Conservation (phyloP, 2,113 vertebrate species). For the Conger conger region DNA sequence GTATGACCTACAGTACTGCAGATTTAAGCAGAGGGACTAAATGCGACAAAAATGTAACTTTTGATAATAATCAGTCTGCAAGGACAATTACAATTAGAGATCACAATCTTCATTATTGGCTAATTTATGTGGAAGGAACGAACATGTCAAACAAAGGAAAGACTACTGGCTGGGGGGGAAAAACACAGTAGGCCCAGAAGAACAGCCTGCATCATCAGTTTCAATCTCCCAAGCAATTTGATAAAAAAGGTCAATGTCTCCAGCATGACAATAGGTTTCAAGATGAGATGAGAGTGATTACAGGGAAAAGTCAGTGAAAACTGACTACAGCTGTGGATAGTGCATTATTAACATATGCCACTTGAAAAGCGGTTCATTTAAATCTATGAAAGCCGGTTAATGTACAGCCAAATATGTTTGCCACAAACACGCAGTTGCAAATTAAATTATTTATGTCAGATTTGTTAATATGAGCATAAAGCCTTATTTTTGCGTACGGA, state of each 20-base stretch:
- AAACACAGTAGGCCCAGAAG: too few species aligned
- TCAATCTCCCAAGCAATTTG: too few species aligned
- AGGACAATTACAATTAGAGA: neutral
- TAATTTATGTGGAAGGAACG: neutral
- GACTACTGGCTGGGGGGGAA: too few species aligned
- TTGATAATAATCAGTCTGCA: too few species aligned
- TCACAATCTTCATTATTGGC: neutral
- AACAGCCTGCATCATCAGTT: too few species aligned
- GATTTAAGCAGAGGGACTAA: too few species aligned
- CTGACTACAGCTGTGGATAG: neutral
- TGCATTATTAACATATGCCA: neutral
- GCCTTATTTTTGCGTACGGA: neutral
- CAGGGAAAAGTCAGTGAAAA: neutral
- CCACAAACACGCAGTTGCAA: neutral
- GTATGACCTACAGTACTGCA: too few species aligned
- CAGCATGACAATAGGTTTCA: too few species aligned
- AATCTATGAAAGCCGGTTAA: neutral
- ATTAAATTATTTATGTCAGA: neutral
- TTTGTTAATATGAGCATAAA: neutral
- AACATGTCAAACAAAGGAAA: too few species aligned
- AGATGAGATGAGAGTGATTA: too few species aligned
- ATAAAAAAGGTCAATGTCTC: too few species aligned
- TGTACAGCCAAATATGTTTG: neutral
- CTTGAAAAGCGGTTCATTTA: neutral
- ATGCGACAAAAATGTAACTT: too few species aligned